Base-by-base conservation (phyloP, 1,140 invertebrate genomes). In the Drosophila arizonae region DNA sequence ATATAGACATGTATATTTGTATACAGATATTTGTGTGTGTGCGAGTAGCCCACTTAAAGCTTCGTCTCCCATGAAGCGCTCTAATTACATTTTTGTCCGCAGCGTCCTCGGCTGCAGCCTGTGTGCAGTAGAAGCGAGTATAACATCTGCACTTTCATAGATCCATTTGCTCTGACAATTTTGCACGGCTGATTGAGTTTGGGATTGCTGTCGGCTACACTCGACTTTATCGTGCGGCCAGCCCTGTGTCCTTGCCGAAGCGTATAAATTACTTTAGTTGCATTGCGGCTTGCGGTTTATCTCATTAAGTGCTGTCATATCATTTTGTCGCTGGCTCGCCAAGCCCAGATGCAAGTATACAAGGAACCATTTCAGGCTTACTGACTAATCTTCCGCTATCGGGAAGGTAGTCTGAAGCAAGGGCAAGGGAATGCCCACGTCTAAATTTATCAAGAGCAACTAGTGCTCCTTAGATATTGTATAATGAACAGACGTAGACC, bases 131-230 rank as follows among this genome's bases (percentile, higher is more conserved):
- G 28, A 33, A 39, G 33, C 46, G 6, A 24, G 36, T 24, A 43
- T 57, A 6, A 21, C 24, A 30, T 21, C 28, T 45, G 15, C 39
- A 6, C 4, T 17, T 6, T 17, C 39, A n/a, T 30, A 15, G 46
- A 8, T 55, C n/a, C n/a, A 58, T 48, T 45, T 48, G 41, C 24
- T 26, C 17, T 15, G 41, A 62, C 13, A 64, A 68, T 81, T 79
- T 74, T 79, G 51, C 78, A 87, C 72, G 66, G 76, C 26, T 87
- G 82, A 86, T 87, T 86, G 79, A 72, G 77, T 87, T 86, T 87
- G 63, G 57, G 72, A 82, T 82, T 77, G 68, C 79, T 71, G 33
- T 79, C 54, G 66, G 63, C 69, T 74, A 71, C 57, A 63, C 54
- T 69, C 33, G 56, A 52, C 48, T 52, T 21, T 13, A 51, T n/a